Conservation (phyloP, 2,888 invertebrate genomes). For the Agrilus cyanescens region DNA sequence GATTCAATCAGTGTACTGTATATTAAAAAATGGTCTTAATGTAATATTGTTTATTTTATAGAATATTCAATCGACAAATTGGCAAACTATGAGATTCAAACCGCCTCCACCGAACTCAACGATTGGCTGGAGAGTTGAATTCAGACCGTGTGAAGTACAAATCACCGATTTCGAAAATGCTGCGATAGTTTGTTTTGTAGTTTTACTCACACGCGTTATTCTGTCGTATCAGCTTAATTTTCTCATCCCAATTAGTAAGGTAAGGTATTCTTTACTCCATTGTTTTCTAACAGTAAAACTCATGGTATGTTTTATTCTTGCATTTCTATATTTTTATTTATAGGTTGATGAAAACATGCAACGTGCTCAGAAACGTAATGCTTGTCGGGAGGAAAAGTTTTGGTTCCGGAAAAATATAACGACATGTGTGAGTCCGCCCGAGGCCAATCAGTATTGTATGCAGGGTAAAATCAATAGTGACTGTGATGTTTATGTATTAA, state of each 20-base stretch:
- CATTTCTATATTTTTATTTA: slow-evolving; percentile 29
- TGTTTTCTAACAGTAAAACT: too few species aligned
- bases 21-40: too few species aligned
- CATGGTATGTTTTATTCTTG: too few species aligned
- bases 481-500: slow-evolving; percentile 52
- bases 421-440: slow-evolving; percentile 38
- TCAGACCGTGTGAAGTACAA: slow-evolving; percentile 96
- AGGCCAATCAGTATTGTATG: slow-evolving; percentile 32
- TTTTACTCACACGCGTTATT: slow-evolving; percentile 90
- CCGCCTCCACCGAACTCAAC: slow-evolving; percentile 91
- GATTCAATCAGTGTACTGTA: too few species aligned
- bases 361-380: slow-evolving; percentile 84
- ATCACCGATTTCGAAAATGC: slow-evolving; percentile 99
- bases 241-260: slow-evolving; percentile 92
- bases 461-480: slow-evolving; percentile 22
- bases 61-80: slow-evolving; percentile 98
- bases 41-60: slow-evolving; percentile 31
- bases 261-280: slow-evolving; percentile 10
- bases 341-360: slow-evolving; percentile 92
- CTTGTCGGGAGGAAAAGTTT: slow-evolving; percentile 72
- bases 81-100: slow-evolving; percentile 99
- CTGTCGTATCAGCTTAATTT: slow-evolving; percentile 92
- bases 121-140: slow-evolving; percentile 99
- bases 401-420: slow-evolving; percentile 83
- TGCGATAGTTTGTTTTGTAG: slow-evolving; percentile 95